These are phyloP conservation scores for Acipenser oxyrinchus DNA, from an alignment of 2,797 vertebrate genomes.

Conservation along the genomic window DNA sequence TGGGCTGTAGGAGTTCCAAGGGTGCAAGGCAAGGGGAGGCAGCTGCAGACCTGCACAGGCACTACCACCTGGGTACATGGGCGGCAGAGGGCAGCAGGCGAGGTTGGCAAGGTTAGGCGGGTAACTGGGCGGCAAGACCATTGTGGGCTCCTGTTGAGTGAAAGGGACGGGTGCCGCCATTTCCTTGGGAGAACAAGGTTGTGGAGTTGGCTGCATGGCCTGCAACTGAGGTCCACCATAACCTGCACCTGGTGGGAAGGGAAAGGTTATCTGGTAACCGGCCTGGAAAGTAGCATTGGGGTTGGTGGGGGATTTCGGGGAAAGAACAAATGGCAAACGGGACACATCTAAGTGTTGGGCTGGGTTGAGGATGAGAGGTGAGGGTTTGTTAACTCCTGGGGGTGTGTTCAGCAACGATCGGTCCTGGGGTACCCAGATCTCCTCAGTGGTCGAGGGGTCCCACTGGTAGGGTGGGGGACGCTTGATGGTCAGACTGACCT, in stretches of 20 bases:
- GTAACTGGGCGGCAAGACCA: constrained; percentile 82
- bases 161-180: constrained; percentile 74
- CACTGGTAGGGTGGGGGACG: constrained; percentile 92
- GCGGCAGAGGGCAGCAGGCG: constrained; percentile 85
- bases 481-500: constrained; percentile 70
- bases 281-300: constrained; percentile 81
- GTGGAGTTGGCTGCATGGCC: constrained; percentile 66
- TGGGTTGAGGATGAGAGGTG: constrained; percentile 77
- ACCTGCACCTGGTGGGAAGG: constrained; percentile 70
- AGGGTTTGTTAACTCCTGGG: constrained; percentile 73
- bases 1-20: constrained; percentile 84
- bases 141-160: constrained; percentile 76
- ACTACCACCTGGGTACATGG: constrained; percentile 83
- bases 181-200: constrained; percentile 82
- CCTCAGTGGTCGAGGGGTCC: constrained; percentile 87
- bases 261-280: constrained; percentile 78
- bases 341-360: constrained; percentile 86
- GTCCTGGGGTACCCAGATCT: constrained; percentile 96
- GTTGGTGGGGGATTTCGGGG: constrained; percentile 84
- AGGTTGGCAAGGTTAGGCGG: constrained; percentile 75
- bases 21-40: constrained; percentile 86
- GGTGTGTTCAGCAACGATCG: constrained; percentile 68
- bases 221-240: constrained; percentile 67
- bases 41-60: constrained; percentile 83
- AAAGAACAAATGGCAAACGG: constrained; percentile 80